Base-by-base conservation (phyloP, 1,140 invertebrate species). In the Procambarus virginalis region DNA sequence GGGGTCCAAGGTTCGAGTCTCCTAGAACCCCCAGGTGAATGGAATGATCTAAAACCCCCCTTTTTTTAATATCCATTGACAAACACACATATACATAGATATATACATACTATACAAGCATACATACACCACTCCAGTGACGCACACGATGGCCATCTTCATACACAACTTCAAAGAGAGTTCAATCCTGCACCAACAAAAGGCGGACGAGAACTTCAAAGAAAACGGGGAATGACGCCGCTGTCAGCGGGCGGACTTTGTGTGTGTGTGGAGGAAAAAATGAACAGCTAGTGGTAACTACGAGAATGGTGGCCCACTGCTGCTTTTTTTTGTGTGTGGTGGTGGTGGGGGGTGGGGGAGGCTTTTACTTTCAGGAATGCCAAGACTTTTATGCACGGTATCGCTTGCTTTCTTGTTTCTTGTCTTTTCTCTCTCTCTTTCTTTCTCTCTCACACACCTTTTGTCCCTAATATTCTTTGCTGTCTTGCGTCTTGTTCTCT, bases 171-270 rank as follows among this genome's bases (percentile, higher is more conserved):
- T 82, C 80, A 82, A 82, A 82, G 80, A 3, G 20, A 12, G 60
- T 82, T 82, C 80, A 48, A 82, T 82, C 80, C 48, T 46, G 48
- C 4, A 14, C 34, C 10, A 82, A 82, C 80, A 82, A 82, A 82
- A 82, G 80, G 58, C 80, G 46, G 34, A 3, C 80, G 14, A 68
- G 14, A 82, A 82, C 58, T 64, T 82, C 80, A 82, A 82, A 82
- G 80, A 55, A 6, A n/a, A 14, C 60, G 58, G 51, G 22, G 60
- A 82, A n/a, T 34, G 22, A 45, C 51, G 48, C 46, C 22, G 17
- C 78, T 80, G 34, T 86, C 51, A 20, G 48, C 34, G 2, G 55
- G 48, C 34, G 2, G 55, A 60, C 60, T 58, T 48, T 80, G n/a
- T 76, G 80, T 68, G 80, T 34, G 34, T 34, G 34, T 34, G 58